A percentile compares a stretch with the other conserved stretches of the same genome.
Evolutionary conservation across 1,140 invertebrate species (phyloP).

Genomic region (Lysiphlebus fabarum): DNA sequence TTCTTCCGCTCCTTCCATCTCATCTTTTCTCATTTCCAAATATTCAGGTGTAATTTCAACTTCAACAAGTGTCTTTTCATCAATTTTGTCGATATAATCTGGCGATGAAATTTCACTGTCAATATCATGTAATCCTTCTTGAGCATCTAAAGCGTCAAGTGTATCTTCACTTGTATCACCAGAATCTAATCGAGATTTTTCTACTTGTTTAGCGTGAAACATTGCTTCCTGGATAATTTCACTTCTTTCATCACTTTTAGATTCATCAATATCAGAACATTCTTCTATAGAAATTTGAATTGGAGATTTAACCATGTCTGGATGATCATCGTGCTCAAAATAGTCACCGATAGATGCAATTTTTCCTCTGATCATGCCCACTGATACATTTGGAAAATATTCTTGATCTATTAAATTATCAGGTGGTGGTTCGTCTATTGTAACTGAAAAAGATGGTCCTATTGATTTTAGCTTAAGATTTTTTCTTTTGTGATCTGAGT

Average conservation of each 20-base stretch:
- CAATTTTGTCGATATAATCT: conserved; percentile 50
- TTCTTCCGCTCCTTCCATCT: conserved; percentile 45
- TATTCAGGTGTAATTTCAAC: conserved; percentile 51
- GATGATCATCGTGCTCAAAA: conserved; percentile 36
- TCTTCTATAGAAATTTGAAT: conserved; percentile 56
- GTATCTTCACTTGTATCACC: conserved; percentile 52
- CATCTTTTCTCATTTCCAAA: conserved; percentile 49
- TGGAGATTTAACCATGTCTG: conserved; percentile 52
- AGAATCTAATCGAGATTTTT: conserved; percentile 43
- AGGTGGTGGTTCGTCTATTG: conserved; percentile 36
- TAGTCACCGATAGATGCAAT: conserved; percentile 30
- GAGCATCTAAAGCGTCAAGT: conserved; percentile 49
- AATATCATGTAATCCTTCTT: conserved; percentile 45
- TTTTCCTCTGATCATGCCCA: conserved; percentile 26
- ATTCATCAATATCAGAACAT: conserved; percentile 48
- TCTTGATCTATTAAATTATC: conserved; percentile 44
- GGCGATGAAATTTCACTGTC: conserved; percentile 51
- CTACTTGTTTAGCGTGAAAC: conserved; percentile 39
- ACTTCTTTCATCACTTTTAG: conserved; percentile 41
- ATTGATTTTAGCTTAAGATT: conserved; percentile 41
- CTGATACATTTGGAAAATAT: conserved; percentile 43
- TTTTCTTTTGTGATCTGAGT: conserved; percentile 34
- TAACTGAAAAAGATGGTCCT: conserved; percentile 19
- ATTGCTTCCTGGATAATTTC: conserved; percentile 38
- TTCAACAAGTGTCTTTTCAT: conserved; percentile 52